Base-by-base conservation (phyloP, 2,888 invertebrate genomes). In the Cryptocheilus praepositus region DNA sequence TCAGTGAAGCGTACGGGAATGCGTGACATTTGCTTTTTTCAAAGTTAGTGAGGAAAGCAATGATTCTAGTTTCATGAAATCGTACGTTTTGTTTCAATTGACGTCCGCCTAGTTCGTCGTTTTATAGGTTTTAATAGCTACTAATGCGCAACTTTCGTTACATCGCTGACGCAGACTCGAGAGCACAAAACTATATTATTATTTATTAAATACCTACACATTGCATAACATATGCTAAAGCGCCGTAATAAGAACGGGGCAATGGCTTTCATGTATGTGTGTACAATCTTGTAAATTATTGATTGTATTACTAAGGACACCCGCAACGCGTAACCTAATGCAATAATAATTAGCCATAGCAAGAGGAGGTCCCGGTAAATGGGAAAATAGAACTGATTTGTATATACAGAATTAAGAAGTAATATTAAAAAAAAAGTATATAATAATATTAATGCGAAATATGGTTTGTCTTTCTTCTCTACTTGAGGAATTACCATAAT, bases 231-330 rank as follows among this genome's bases (percentile, higher is more conserved):
- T 76, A 80, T 70, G 76, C 69, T 78, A 75, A 76, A 76, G 70
- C 67, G 66, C 63, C 58, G 70, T 70, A 73, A 75, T 64, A 69
- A 70, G 71, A 70, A 65, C 52, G 69, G 66, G 70, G 70, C 49
- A 53, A 45, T 46, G 45, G 28, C 58, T 36, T 7, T 21, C 55
- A 25, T 68, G 77, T 80, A 83, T 80, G 81, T 81, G 81, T 86
- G 85, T 86, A 85, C 78, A 86, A 85, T 85, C 77, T 56, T 86
- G 86, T 86, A 86, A 85, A 87, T 87, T 85, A 84, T 83, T 84
- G 83, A 84, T 71, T 74, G 53, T 70, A 64, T 71, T 73, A 72
- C 70, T 76, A 74, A 76, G 72, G 67, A 28, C 54, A 63, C 51
- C 28, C 58, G 54, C 61, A 61, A 64, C 61, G 67, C 75, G 69